Percentiles rank a stretch among this genome's conserved stretches.
Conservation (phyloP, 2,797 vertebrate genomes). For the Furcifer pardalis region DNA sequence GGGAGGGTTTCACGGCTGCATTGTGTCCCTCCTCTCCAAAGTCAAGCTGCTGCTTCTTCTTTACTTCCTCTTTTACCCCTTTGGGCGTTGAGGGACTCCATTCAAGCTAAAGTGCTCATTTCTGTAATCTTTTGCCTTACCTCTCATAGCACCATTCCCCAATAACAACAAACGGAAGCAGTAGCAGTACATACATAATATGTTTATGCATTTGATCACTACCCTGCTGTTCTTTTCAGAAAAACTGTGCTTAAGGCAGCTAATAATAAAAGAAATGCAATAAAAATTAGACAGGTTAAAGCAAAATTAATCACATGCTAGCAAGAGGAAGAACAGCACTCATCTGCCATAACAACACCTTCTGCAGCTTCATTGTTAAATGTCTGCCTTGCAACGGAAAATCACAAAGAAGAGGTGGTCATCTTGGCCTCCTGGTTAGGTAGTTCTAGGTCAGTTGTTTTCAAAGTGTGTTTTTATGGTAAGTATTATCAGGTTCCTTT, state of each 20-base stretch:
- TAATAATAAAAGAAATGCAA: neutral
- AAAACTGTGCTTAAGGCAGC: neutral
- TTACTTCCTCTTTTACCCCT: too few relatives aligned
- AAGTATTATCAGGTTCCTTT: neutral
- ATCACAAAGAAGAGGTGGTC: too few relatives aligned
- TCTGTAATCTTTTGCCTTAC: neutral
- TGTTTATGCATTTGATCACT: neutral
- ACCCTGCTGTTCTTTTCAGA: neutral
- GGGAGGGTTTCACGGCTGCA: neutral
- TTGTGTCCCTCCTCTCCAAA: too few relatives aligned
- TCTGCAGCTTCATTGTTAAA: neutral
- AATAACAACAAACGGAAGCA: neutral
- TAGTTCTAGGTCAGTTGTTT: neutral
- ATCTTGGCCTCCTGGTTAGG: neutral
- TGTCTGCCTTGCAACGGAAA: neutral
- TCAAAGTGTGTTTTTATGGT: neutral
- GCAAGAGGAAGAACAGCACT: neutral
- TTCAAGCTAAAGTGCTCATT: neutral
- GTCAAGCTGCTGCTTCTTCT: too few relatives aligned
- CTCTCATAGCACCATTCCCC: neutral
- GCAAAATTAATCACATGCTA: neutral
- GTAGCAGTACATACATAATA: neutral
- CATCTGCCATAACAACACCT: neutral
- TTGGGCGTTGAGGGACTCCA: too few relatives aligned
- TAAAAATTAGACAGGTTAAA: neutral